A percentile compares a stretch with the other conserved stretches of the same genome.
Conservation (phyloP, 2,797 vertebrate species). For the Sciurus carolinensis region DNA sequence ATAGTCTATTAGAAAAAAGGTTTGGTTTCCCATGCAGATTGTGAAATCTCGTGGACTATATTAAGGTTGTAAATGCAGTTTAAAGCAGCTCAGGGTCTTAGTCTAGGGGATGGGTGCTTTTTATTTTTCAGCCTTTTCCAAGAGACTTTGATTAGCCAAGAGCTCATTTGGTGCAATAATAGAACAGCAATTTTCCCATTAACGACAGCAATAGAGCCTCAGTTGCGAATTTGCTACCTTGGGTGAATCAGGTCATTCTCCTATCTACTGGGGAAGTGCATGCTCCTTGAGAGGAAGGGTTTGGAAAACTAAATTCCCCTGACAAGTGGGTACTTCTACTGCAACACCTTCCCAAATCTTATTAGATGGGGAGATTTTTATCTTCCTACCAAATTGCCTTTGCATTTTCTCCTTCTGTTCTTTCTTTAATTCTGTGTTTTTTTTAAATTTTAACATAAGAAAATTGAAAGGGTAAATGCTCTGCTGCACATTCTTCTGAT, state of each 20-base stretch:
- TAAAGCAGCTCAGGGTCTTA: not conserved
- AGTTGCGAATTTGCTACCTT: not conserved
- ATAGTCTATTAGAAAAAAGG: conserved; percentile 29
- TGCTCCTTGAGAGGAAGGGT: not conserved
- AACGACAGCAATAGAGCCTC: not conserved
- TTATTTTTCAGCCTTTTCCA: conserved; percentile 44
- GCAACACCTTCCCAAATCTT: not conserved
- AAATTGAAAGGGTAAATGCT: not conserved
- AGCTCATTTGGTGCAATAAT: conserved; percentile 42
- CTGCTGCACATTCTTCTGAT: not conserved
- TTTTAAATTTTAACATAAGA: conserved; percentile 2
- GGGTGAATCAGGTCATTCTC: not conserved
- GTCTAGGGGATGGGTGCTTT: conserved; percentile 48
- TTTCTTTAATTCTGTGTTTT: conserved; percentile 17
- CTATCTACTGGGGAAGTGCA: not conserved
- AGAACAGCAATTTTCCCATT: conserved; percentile 49
- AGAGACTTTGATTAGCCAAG: conserved; percentile 53
- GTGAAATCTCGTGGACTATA: conserved; percentile 1
- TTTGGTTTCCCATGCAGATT: not conserved
- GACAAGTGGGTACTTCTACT: not conserved
- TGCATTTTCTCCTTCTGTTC: not conserved
- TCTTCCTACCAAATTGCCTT: not conserved
- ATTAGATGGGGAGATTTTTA: not conserved
- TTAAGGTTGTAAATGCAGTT: not conserved
- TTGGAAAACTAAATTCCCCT: not conserved